These are phyloP conservation scores for Oxystoma pomonae DNA, from an alignment of 2,888 invertebrate genomes.

Conservation along the genomic window DNA sequence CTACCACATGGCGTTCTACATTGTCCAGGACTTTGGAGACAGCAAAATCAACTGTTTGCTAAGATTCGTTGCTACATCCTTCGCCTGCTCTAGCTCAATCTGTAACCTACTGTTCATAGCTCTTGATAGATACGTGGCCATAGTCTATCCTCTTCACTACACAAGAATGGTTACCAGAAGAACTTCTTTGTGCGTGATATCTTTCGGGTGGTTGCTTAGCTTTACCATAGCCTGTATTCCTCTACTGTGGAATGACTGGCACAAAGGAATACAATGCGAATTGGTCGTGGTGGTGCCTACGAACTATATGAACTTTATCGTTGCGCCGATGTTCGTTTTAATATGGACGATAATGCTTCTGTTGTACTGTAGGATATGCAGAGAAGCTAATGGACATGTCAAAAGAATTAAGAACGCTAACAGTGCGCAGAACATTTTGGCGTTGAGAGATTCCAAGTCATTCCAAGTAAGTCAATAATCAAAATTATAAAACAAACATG, in stretches of 20 bases:
- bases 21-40: slow-evolving; percentile 55
- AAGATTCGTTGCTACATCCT: slow-evolving; percentile 68
- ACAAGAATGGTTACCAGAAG: slow-evolving; percentile 70
- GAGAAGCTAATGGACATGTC: slow-evolving; percentile 70
- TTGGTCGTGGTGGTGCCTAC: slow-evolving; percentile 59
- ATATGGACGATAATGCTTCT: slow-evolving; percentile 73
- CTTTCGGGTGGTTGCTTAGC: slow-evolving; percentile 64
- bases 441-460: slow-evolving; percentile 63
- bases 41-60: slow-evolving; percentile 63
- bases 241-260: slow-evolving; percentile 76
- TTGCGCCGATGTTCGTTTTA: slow-evolving; percentile 68
- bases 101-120: slow-evolving; percentile 76
- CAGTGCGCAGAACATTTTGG: slow-evolving; percentile 53
- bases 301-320: slow-evolving; percentile 47
- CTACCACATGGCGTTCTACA: slow-evolving; percentile 73
- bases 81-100: slow-evolving; percentile 75
- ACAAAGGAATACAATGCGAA: slow-evolving; percentile 54
- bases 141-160: slow-evolving; percentile 76
- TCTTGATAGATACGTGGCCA: slow-evolving; percentile 74
- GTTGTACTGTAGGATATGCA: slow-evolving; percentile 74
- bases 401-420: slow-evolving; percentile 61
- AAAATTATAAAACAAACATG: too few relatives aligned
- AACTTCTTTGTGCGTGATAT: slow-evolving; percentile 59
- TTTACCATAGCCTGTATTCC: slow-evolving; percentile 65
- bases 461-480: slow-evolving; percentile 64